phyloP scores from a whole-genome alignment of 2,113 vertebrate genomes.

The Microcebus lehilahytsara region DNA sequence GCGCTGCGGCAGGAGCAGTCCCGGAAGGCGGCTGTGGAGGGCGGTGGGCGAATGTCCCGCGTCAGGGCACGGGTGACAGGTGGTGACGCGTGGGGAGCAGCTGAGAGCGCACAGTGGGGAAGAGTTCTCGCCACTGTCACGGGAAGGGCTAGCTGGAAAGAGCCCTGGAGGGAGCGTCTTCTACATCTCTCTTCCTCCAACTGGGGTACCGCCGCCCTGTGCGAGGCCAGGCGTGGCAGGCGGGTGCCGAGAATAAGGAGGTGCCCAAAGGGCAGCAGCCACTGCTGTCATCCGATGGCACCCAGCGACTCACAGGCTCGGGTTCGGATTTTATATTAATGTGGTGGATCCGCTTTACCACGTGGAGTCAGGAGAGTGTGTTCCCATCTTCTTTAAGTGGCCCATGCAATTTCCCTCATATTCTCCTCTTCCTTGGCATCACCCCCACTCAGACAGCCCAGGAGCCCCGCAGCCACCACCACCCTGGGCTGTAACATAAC shows the following conservation, averaged over 20 bases:
- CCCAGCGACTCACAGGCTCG: background rate
- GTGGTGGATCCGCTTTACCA: background rate
- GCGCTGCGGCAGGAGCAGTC: background rate
- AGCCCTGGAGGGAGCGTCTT: background rate
- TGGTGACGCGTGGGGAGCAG: background rate
- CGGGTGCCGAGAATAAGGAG: background rate
- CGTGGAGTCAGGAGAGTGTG: background rate
- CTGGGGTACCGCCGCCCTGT: too few species aligned
- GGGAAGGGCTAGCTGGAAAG: background rate
- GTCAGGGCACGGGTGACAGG: accelerated
- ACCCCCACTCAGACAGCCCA: background rate
- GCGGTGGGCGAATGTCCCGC: background rate
- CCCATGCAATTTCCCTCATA: background rate
- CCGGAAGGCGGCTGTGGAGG: background rate
- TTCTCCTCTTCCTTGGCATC: background rate
- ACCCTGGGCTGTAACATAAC: background rate
- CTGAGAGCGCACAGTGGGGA: background rate
- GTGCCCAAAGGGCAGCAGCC: too few species aligned
- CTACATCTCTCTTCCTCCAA: background rate
- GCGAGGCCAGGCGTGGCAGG: background rate
- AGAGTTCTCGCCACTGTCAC: background rate
- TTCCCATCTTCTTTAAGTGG: background rate
- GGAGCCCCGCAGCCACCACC: too few species aligned
- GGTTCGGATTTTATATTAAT: background rate
- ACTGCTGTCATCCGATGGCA: background rate